Evolutionary conservation across 1,140 invertebrate genomes (phyloP), one percentile per base, ranked within the genome.

Genomic region (Drosophila orena): DNA sequence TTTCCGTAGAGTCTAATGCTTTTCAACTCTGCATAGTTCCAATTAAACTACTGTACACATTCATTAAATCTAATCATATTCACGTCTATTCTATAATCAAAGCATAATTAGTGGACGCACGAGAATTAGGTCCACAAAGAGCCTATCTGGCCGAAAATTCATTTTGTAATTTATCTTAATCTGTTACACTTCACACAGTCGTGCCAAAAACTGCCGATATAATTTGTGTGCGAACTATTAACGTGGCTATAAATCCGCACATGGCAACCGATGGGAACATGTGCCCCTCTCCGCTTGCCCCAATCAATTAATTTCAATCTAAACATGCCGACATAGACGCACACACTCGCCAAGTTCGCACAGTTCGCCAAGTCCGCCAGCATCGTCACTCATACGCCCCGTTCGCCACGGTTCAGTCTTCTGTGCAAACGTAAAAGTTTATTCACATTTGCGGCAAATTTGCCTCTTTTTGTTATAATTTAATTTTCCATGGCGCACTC

Each of bases 231-330:
- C 40, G 55, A 72, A 60, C 69, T 60, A 76, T 76, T 76, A 76
- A 74, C 54, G 49, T 66, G 71, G 46, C 72, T 47, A 76, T 66
- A 77, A 65, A 69, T 74, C 76, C 73, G 72, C 81, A 60, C 72
- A 76, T 76, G 54, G 72, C 72, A 76, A 76, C 72, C 38, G 52
- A 46, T 60, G 66, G 38, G 30, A 30, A 27, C 66, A 61, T 55
- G 53, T 30, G 47, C 61, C 64, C 57, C 55, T 43, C 24, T 38
- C 60, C 44, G 35, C 24, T 17, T 68, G 70, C 65, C 81, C 72
- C 77, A 55, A 85, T 78, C 83, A 85, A 78, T 86, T 88, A 59
- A 58, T 58, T 70, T 81, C 56, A 88, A 86, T 81, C 81, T 81
- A 85, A 85, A 75, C 81, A 84, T 46, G 60, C 71, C 69, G 38